Conservation (phyloP, 2,888 invertebrate genomes). For the Desoria tigrina region DNA sequence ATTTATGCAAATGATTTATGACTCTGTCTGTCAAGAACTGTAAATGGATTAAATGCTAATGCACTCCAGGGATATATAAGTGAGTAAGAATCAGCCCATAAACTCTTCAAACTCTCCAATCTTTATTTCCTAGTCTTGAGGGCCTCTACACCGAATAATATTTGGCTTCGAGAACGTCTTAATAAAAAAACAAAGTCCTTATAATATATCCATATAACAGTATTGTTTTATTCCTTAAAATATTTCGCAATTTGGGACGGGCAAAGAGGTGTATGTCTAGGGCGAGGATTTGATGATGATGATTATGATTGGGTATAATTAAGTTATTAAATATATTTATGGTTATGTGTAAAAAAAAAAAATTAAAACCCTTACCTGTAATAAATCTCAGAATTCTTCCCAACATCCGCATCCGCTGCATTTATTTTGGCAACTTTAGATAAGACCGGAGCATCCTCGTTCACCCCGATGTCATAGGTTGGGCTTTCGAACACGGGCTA, state of each 20-base stretch:
- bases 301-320: too few relatives aligned
- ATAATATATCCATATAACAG: too few relatives aligned
- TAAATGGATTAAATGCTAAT: slow-evolving; percentile 20
- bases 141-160: too few relatives aligned
- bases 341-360: too few relatives aligned
- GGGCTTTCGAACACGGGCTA: slow-evolving; percentile 85
- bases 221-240: too few relatives aligned
- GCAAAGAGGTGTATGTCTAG: too few relatives aligned
- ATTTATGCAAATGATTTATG: slow-evolving; percentile 22
- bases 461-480: slow-evolving; percentile 81
- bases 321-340: too few relatives aligned
- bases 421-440: slow-evolving; percentile 60
- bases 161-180: too few relatives aligned
- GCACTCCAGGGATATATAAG: slow-evolving; percentile 3
- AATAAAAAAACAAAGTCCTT: too few relatives aligned
- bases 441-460: slow-evolving; percentile 84
- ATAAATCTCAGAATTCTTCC: slow-evolving; percentile 94
- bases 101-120: slow-evolving; percentile 7
- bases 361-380: slow-evolving; percentile 72
- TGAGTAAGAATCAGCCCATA: background rate
- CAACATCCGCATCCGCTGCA: slow-evolving; percentile 96
- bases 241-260: too few relatives aligned
- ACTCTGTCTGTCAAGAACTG: slow-evolving; percentile 8
- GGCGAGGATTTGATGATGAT: too few relatives aligned
- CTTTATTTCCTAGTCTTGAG: slow-evolving; percentile 1